These are phyloP conservation scores for Galaxias olidus DNA, from an alignment of 2,797 vertebrate genomes.

Conservation along the genomic window DNA sequence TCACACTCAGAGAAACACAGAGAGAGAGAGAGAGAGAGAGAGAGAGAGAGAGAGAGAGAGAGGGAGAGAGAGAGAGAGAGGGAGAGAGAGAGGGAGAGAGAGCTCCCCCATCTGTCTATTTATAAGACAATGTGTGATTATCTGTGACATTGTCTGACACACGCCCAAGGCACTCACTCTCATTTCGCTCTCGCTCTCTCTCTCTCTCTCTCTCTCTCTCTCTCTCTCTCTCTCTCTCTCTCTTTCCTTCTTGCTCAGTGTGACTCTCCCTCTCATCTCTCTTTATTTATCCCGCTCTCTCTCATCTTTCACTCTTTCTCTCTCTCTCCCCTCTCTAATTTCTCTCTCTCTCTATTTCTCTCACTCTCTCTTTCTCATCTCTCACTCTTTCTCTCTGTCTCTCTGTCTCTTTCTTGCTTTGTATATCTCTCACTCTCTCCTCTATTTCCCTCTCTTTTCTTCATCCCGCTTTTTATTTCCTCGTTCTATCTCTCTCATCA, in stretches of 20 bases:
- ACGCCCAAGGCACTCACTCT: conserved; percentile 65
- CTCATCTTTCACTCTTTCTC: conserved; percentile 31
- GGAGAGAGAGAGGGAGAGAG: background rate
- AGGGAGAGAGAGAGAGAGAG: background rate
- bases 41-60: background rate
- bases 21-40: background rate
- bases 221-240: conserved; percentile 38
- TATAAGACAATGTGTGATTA: conserved; percentile 77
- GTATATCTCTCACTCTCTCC: no score
- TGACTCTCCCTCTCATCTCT: conserved; percentile 7
- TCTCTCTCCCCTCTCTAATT: conserved; percentile 34
- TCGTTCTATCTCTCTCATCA: no score
- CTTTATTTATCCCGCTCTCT: background rate
- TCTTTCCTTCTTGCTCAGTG: no score
- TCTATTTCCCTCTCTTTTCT: no score
- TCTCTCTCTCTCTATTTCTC: conserved; percentile 58
- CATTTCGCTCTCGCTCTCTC: conserved; percentile 31
- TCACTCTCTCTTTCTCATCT: conserved; percentile 5
- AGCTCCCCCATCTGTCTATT: conserved; percentile 58
- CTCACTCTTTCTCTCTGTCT: no score
- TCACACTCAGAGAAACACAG: background rate
- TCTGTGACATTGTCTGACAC: conserved; percentile 76
- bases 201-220: conserved; percentile 27
- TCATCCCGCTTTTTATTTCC: no score
- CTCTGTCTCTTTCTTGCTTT: no score